Conservation (phyloP, 2,888 invertebrate species). For the Lycocerus yunnanus region DNA sequence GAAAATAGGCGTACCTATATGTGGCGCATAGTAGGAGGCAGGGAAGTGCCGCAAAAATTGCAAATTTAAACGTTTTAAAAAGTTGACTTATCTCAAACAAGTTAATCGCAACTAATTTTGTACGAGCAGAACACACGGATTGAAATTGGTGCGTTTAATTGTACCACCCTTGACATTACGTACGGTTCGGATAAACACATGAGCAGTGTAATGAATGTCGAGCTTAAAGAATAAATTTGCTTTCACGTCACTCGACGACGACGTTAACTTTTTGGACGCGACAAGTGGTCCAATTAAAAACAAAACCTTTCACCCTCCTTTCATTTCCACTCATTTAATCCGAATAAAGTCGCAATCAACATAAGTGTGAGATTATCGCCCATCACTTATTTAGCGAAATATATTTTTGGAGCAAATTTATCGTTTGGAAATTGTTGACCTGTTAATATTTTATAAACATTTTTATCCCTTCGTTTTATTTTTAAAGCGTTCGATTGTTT, state of each 20-base stretch:
- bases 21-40: too few species aligned
- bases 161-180: conserved; percentile 10
- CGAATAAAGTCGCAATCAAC: conserved; percentile 43
- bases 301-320: conserved; percentile 31
- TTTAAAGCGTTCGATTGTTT: not conserved
- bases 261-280: conserved; percentile 18
- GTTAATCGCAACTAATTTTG: not conserved
- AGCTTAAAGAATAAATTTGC: conserved; percentile 28
- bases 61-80: not conserved
- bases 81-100: not conserved
- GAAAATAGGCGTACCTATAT: too few species aligned
- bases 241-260: conserved; percentile 17
- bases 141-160: conserved; percentile 17
- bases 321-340: conserved; percentile 39
- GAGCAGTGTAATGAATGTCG: conserved; percentile 25
- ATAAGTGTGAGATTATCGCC: conserved; percentile 43
- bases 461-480: not conserved
- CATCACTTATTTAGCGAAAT: conserved; percentile 34
- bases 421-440: not conserved
- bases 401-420: not conserved
- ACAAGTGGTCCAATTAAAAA: conserved; percentile 39
- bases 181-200: conserved; percentile 18
- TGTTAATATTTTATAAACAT: not conserved
- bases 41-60: not conserved
- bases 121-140: conserved; percentile 2